Evolutionary conservation across 2,888 invertebrate species (phyloP).

Genomic region (Mesorhabditis belari): DNA sequence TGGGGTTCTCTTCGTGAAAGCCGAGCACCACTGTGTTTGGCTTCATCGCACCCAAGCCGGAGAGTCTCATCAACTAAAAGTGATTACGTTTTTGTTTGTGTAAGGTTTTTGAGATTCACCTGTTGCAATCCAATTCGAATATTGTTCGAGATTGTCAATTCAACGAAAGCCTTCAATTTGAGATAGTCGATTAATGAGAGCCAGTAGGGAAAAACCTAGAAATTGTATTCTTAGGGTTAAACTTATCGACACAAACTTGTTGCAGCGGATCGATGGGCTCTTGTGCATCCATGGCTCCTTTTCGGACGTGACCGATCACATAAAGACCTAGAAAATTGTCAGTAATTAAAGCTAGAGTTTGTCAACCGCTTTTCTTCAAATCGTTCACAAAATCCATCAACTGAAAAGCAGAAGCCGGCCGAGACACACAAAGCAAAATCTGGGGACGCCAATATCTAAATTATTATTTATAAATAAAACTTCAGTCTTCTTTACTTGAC

Average conservation of each 20-base stretch:
- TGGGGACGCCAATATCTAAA: conserved; percentile 86
- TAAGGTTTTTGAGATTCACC: conserved; percentile 58
- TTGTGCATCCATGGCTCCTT: conserved; percentile 55
- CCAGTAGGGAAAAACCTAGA: conserved; percentile 80
- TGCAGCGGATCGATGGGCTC: conserved; percentile 65
- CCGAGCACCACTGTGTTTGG: conserved; percentile 93
- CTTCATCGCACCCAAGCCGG: conserved; percentile 95
- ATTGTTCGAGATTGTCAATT: conserved; percentile 76
- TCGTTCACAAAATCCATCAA: conserved; percentile 95
- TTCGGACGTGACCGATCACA: conserved; percentile 69
- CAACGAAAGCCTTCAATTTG: conserved; percentile 91
- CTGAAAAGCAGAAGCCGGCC: conserved; percentile 81
- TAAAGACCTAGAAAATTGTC: too few species aligned
- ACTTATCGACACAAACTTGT: too few species aligned
- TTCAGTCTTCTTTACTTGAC: conserved; percentile 65
- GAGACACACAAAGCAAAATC: conserved; percentile 81
- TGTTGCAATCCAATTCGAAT: conserved; percentile 87
- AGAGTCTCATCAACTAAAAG: conserved; percentile 33
- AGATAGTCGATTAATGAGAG: conserved; percentile 86
- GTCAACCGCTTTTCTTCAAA: conserved; percentile 83
- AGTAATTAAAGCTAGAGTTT: too few species aligned
- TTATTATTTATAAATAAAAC: not conserved
- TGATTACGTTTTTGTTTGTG: not conserved
- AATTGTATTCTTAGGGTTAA: too few species aligned
- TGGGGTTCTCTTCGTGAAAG: conserved; percentile 72